Conservation (phyloP, 2,113 vertebrate species). For the Dolichallabes microphthalmus region DNA sequence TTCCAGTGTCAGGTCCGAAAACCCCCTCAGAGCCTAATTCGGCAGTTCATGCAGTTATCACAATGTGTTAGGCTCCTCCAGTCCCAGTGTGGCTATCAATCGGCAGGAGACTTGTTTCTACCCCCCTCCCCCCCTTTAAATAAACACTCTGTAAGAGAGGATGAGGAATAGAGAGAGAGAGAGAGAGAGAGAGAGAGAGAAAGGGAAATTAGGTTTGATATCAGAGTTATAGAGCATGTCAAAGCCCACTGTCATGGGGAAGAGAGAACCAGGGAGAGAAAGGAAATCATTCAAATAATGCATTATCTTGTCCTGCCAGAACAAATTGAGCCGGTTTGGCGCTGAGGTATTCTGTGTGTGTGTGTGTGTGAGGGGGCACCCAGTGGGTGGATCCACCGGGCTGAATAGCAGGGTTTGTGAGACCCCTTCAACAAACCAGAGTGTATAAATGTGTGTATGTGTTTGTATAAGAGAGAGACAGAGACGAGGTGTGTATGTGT, state of each 20-base stretch:
- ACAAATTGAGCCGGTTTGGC: constrained; percentile 3
- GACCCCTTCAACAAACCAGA: neutral
- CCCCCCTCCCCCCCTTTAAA: constrained; percentile 48
- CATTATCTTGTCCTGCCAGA: constrained; percentile 23
- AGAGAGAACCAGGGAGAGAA: neutral
- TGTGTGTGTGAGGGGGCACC: neutral
- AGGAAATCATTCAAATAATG: constrained; percentile 8
- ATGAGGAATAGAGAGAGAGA: constrained; percentile 45
- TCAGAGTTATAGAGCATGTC: constrained; percentile 56
- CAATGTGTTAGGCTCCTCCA: constrained; percentile 57
- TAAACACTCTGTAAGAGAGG: constrained; percentile 46
- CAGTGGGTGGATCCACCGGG: neutral
- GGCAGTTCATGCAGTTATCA: constrained; percentile 67
- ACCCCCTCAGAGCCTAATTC: constrained; percentile 58
- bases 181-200: constrained; percentile 65
- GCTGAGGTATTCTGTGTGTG: constrained; percentile 41
- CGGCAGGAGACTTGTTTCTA: constrained; percentile 58
- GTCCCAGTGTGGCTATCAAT: constrained; percentile 55
- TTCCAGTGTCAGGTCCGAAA: neutral
- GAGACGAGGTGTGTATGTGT: neutral
- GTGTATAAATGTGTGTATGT: neutral
- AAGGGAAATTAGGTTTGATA: constrained; percentile 68
- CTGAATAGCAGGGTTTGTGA: constrained; percentile 33
- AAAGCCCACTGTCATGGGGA: constrained; percentile 50
- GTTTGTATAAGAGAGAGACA: neutral